Base-by-base conservation (phyloP, 2,113 vertebrate genomes). In the Xenotilapia longispinis region DNA sequence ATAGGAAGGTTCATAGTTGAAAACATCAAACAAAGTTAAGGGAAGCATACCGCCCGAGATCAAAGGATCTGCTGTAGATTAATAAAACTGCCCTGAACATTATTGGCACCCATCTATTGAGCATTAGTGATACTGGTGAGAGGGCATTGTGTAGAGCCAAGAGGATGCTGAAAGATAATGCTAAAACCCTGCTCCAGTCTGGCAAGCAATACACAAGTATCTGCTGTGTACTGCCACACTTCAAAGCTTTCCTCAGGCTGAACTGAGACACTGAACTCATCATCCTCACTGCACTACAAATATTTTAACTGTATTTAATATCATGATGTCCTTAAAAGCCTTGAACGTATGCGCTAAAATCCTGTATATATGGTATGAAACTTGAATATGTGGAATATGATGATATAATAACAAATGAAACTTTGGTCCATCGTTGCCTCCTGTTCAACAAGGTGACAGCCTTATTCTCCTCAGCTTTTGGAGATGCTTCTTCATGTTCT, bases 241-340 rank as follows among this genome's bases (percentile, higher is more conserved):
- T 51, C 45, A 78, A 47, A 1, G 42, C 26, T 31, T 78, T 78
- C 45, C 26, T 31, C 15, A 0, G 26, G 26, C 45, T 49, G 15
- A 45, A 28, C 21, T 17, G 42, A 75, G 23, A 49, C 9, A 31
- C 70, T 49, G 70, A 78, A 49, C 15, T 49, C 23, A 28, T 75
- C 70, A 28, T 19, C 68, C 68, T 47, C 0, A 28, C 40, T 47
- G 14, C 40, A 17, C 42, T 5, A 5, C 14, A 19, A 0, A 75
- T 47, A 73, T 75, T 75, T 19, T 60, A 23, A 21, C 0, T 47
- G 21, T 28, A 47, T 75, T 28, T 47, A 31, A 47, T 75, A 47
- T 17, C 12, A 7, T 0, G 23, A 31, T 75, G 9, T 49, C 14
- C 23, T 49, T 75, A 49, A 75, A 47, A 33, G 40, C 70, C 26